Evolutionary conservation across 1,140 invertebrate genomes (phyloP).

Genomic region (Atta cephalotes): DNA sequence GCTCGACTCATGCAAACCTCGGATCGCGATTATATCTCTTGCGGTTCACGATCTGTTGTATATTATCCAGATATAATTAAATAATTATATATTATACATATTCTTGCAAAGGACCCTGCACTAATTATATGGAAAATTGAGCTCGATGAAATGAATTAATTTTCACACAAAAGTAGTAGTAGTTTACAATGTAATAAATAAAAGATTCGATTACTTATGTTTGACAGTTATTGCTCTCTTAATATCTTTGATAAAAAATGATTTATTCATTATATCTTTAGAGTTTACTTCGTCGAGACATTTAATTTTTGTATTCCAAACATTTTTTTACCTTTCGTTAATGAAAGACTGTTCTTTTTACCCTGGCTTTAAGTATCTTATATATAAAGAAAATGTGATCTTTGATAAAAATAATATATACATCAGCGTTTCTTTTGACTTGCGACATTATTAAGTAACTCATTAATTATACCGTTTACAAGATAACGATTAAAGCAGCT

Average conservation of each 20-base stretch:
- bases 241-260: not conserved
- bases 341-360: constrained; percentile 10
- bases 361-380: constrained; percentile 9
- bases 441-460: constrained; percentile 45
- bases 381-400: constrained; percentile 20
- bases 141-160: too few relatives aligned
- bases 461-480: constrained; percentile 51
- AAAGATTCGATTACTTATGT: too few relatives aligned
- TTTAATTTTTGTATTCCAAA: constrained; percentile 1
- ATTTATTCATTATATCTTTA: not conserved
- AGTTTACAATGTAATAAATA: too few relatives aligned
- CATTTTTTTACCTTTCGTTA: constrained; percentile 10
- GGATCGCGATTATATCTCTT: not conserved
- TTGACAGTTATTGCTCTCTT: not conserved
- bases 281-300: not conserved
- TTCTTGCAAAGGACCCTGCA: too few relatives aligned
- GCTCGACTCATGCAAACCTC: not conserved
- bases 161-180: too few relatives aligned
- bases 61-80: not conserved
- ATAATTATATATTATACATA: not conserved
- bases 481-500: constrained; percentile 35
- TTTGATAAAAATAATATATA: not conserved
- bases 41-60: not conserved
- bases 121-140: too few relatives aligned
- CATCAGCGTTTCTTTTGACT: constrained; percentile 38